Percentiles rank a stretch among this genome's conserved stretches.
These are phyloP conservation scores for Kradibia gibbosae DNA, from an alignment of 1,140 invertebrate species.

Conservation along the genomic window DNA sequence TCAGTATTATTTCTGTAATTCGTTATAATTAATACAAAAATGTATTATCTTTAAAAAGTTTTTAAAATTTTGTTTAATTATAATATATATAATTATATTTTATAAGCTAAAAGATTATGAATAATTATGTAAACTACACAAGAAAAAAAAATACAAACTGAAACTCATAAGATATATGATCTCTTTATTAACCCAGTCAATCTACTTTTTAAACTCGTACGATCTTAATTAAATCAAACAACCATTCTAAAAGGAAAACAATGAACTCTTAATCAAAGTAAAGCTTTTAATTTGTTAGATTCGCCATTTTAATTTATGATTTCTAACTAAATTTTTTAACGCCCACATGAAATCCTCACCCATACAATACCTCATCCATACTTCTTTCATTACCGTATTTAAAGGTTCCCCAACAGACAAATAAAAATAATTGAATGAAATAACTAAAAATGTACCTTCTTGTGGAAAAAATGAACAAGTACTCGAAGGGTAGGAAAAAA, in stretches of 20 bases:
- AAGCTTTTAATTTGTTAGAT: constrained; percentile 49
- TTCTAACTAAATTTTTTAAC: constrained; percentile 33
- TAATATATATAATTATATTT: too few relatives aligned
- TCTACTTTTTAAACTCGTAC: constrained; percentile 46
- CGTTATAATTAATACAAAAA: too few relatives aligned
- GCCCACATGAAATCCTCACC: constrained; percentile 36
- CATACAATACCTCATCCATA: background rate
- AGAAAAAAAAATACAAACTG: constrained; percentile 12
- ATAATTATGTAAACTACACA: too few relatives aligned
- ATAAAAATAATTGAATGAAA: constrained; percentile 38
- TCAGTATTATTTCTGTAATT: too few relatives aligned
- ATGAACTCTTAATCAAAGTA: constrained; percentile 48
- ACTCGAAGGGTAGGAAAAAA: background rate
- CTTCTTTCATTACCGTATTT: background rate
- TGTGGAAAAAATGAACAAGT: constrained; percentile 21
- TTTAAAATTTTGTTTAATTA: too few relatives aligned
- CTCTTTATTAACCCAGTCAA: constrained; percentile 44
- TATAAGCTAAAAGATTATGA: too few relatives aligned
- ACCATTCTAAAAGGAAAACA: constrained; percentile 8
- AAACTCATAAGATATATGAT: constrained; percentile 43
- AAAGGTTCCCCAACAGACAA: background rate
- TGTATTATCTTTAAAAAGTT: too few relatives aligned
- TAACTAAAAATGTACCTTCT: constrained; percentile 17
- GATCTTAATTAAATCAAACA: constrained; percentile 52
- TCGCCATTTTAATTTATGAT: constrained; percentile 44